Conservation (phyloP, 2,888 invertebrate genomes). For the Dione juno region DNA sequence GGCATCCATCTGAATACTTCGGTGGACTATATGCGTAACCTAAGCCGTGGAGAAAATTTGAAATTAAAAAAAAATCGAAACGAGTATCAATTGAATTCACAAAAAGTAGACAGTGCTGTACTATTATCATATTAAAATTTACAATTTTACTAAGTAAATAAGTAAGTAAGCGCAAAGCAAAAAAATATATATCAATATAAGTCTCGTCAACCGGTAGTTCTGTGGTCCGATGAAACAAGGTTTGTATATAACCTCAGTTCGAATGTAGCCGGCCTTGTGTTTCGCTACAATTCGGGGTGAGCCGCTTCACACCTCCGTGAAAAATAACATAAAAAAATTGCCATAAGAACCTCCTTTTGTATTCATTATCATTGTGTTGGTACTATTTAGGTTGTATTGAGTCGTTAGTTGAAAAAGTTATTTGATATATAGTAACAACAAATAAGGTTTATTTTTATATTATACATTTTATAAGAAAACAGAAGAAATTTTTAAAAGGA, state of each 20-base stretch:
- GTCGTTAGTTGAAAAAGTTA: background rate
- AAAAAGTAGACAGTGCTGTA: no score
- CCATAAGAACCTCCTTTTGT: conserved; percentile 16
- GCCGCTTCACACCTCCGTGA: conserved; percentile 54
- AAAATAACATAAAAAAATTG: conserved; percentile 35
- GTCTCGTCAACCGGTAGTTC: background rate
- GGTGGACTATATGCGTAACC: no score
- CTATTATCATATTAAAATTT: no score
- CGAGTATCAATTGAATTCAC: no score
- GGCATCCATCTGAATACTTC: no score
- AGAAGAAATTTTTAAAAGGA: no score
- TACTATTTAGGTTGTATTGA: background rate
- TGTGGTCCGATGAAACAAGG: background rate
- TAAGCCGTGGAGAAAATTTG: no score
- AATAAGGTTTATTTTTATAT: no score
- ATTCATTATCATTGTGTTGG: conserved; percentile 1
- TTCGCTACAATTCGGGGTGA: conserved; percentile 72
- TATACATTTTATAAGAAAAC: no score
- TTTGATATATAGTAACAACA: background rate
- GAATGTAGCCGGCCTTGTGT: conserved; percentile 76
- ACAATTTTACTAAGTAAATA: background rate
- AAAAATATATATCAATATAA: background rate
- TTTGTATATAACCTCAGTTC: conserved; percentile 50
- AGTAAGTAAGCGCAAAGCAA: background rate
- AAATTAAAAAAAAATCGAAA: no score